Evolutionary conservation across 2,797 vertebrate genomes (phyloP).

Genomic region (Pseudomugil tenellus): DNA sequence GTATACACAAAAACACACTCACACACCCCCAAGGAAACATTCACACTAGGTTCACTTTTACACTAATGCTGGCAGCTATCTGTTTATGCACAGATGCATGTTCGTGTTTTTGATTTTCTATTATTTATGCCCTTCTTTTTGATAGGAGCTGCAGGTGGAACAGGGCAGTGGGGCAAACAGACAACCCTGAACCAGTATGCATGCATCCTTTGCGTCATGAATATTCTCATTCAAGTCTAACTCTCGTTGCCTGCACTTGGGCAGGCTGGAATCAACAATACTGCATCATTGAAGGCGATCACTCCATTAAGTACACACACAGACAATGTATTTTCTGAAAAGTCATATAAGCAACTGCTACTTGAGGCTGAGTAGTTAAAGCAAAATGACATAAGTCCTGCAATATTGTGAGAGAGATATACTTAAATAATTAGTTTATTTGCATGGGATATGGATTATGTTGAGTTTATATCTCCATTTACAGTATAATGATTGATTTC

Average conservation of each 20-base stretch:
- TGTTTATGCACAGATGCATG: conserved; percentile 6
- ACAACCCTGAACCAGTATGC: conserved; percentile 83
- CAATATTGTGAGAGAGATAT: conserved; percentile 21
- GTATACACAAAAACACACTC: neutral
- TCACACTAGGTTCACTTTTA: conserved; percentile 12
- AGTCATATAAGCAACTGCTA: conserved; percentile 16
- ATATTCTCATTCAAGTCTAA: conserved; percentile 67
- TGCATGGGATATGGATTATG: conserved; percentile 29
- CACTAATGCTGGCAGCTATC: conserved; percentile 10
- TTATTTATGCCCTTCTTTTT: conserved; percentile 78
- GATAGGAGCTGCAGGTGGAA: conserved; percentile 87
- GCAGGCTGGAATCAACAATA: conserved; percentile 53
- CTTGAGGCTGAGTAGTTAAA: conserved; percentile 11
- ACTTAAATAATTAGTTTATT: conserved; percentile 35
- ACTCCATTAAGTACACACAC: conserved; percentile 11
- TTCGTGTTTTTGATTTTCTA: conserved; percentile 83
- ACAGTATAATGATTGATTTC: neutral
- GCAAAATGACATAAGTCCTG: conserved; percentile 22
- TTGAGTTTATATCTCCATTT: conserved; percentile 26
- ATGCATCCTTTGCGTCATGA: conserved; percentile 78
- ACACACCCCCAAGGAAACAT: neutral
- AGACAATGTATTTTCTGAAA: conserved; percentile 7
- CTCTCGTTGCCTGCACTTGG: conserved; percentile 67
- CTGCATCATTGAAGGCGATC: conserved; percentile 34
- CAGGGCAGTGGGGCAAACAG: conserved; percentile 85